Conservation (phyloP, 2,113 vertebrate species). For the Nothobranchius furzeri region DNA sequence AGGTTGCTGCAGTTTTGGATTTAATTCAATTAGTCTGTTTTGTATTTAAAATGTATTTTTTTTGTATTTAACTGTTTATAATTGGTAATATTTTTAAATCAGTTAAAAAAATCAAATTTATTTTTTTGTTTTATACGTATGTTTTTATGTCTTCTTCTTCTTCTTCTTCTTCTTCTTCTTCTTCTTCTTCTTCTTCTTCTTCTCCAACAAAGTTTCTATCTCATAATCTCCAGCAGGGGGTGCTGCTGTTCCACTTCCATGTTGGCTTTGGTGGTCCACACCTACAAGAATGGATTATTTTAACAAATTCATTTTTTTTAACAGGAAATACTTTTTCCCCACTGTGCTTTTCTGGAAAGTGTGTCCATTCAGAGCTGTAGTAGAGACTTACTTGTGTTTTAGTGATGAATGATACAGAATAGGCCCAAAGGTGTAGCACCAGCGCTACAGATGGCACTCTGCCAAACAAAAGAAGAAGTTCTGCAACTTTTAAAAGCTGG, state of each 20-base stretch:
- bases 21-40: too few species aligned
- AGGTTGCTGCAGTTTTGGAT: too few species aligned
- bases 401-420: neutral
- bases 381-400: neutral
- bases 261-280: neutral
- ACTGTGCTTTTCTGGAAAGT: neutral
- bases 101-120: too few species aligned
- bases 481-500: neutral
- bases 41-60: too few species aligned
- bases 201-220: too few species aligned
- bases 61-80: too few species aligned
- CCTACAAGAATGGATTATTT: neutral
- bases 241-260: constrained; percentile 42
- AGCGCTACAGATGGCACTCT: constrained; percentile 7
- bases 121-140: too few species aligned
- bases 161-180: too few species aligned
- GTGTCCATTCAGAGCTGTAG: neutral
- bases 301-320: neutral
- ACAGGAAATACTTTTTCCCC: neutral
- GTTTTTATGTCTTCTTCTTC: too few species aligned
- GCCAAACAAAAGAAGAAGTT: constrained; percentile 25
- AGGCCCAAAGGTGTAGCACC: neutral
- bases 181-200: too few species aligned
- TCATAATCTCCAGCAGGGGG: constrained; percentile 37
- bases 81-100: too few species aligned